phyloP scores from a whole-genome alignment of 2,113 vertebrate species.

The Sus scrofa region T2T-Sscrofa CM000826.6:34466001-34466500 shows the following conservation, averaged over 20 bases:
- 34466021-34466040: neutral
- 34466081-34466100: neutral
- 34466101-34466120: neutral
- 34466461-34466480: constrained; percentile 15
- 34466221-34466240: neutral
- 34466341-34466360: neutral
- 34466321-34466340: neutral
- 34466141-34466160: neutral
- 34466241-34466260: neutral
- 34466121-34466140: neutral
- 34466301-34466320: neutral
- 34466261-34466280: neutral
- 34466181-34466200: neutral
- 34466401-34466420: neutral
- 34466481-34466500: neutral
- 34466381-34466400: constrained; percentile 24
- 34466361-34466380: neutral
- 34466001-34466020: neutral
- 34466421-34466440: neutral
- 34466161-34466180: neutral
- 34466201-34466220: neutral
- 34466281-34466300: neutral
- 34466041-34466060: neutral
- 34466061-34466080: neutral
- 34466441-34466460: neutral